Conservation (phyloP, 2,888 invertebrate genomes). For the Patella pellucida region DNA sequence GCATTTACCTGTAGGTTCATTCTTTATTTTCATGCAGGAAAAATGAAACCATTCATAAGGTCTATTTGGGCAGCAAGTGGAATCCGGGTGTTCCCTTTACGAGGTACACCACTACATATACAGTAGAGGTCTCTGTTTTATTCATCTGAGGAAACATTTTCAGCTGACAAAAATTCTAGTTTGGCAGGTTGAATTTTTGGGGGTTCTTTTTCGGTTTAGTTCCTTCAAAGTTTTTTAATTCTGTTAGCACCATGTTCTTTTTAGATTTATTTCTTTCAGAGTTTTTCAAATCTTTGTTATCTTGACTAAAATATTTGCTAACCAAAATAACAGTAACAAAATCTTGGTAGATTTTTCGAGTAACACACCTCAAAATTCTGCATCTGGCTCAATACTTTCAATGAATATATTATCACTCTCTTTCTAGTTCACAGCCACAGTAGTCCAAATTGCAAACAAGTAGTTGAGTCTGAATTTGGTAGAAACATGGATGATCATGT, state of each 20-base stretch:
- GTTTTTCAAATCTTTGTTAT: too few relatives aligned
- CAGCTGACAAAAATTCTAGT: too few relatives aligned
- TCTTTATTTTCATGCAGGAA: conserved; percentile 33
- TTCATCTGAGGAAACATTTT: too few relatives aligned
- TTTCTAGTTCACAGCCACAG: background rate
- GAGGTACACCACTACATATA: too few relatives aligned
- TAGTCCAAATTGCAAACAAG: conserved; percentile 16
- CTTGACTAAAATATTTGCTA: conserved; percentile 20
- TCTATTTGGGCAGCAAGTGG: too few relatives aligned
- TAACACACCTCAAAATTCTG: conserved; percentile 13
- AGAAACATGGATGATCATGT: background rate
- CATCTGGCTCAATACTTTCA: conserved; percentile 1
- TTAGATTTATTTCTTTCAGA: too few relatives aligned
- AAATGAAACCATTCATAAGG: conserved; percentile 37
- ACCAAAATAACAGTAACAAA: conserved; percentile 26
- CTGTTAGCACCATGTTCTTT: too few relatives aligned
- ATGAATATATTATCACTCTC: background rate
- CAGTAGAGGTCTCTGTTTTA: too few relatives aligned
- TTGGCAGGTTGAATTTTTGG: too few relatives aligned
- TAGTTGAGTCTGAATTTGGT: conserved; percentile 13
- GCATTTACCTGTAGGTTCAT: conserved; percentile 34
- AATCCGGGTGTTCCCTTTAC: too few relatives aligned
- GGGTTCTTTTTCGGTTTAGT: too few relatives aligned
- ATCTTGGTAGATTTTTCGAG: conserved; percentile 4
- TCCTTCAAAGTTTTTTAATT: too few relatives aligned